Conservation (phyloP, 2,113 vertebrate genomes). For the Montifringilla adamsi region DNA sequence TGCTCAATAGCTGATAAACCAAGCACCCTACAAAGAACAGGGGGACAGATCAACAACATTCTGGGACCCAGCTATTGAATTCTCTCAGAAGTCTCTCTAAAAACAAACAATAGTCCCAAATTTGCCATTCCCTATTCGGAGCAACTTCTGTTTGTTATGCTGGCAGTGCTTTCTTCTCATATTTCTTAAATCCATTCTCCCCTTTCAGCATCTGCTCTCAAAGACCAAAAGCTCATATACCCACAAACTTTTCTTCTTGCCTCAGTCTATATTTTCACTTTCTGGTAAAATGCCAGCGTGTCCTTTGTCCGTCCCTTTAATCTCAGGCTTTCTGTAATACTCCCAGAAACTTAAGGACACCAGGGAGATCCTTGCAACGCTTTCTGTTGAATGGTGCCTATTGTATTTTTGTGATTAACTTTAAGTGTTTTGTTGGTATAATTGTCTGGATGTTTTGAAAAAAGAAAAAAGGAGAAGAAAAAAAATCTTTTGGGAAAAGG, state of each 20-base stretch:
- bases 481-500: neutral
- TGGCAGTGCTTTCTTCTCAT: neutral
- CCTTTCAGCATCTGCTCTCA: neutral
- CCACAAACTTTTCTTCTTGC: neutral
- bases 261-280: neutral
- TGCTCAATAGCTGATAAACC: neutral
- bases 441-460: neutral
- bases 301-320: neutral
- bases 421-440: conserved; percentile 6
- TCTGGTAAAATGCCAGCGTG: neutral
- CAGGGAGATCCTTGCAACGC: neutral
- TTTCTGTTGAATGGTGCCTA: neutral
- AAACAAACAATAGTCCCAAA: neutral
- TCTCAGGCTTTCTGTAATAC: conserved; percentile 5
- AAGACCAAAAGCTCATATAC: neutral
- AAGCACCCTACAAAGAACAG: neutral
- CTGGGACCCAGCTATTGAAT: neutral
- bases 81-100: neutral
- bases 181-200: neutral
- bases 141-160: neutral
- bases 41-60: neutral
- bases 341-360: neutral
- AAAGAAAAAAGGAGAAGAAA: neutral
- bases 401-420: neutral
- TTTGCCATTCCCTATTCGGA: neutral